These are phyloP conservation scores for Microcebus griseorufus DNA, from an alignment of 2,113 vertebrate species.

Conservation along the genomic window DNA sequence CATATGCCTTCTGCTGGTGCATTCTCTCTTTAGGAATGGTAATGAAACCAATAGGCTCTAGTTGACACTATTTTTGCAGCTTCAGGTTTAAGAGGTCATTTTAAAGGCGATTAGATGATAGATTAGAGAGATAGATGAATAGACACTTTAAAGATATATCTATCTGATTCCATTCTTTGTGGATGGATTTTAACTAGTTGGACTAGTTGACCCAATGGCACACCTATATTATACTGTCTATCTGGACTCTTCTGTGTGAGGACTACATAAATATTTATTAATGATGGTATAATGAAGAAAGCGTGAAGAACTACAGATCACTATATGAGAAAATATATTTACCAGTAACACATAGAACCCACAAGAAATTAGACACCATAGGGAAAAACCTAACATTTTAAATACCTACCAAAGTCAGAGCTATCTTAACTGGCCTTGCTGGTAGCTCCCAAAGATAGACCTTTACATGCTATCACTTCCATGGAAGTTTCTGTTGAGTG, in stretches of 20 bases:
- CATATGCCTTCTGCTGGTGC: background rate
- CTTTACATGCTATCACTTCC: background rate
- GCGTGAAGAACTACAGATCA: background rate
- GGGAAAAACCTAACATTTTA: background rate
- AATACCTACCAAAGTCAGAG: background rate
- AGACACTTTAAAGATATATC: background rate
- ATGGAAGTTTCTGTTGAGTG: background rate
- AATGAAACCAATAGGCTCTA: background rate
- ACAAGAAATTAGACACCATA: background rate
- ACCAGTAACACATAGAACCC: background rate
- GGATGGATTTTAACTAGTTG: background rate
- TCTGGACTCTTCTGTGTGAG: background rate
- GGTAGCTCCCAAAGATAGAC: background rate
- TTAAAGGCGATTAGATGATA: background rate
- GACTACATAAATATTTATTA: background rate
- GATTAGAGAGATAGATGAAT: background rate
- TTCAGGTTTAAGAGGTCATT: background rate
- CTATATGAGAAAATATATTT: background rate
- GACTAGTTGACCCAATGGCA: background rate
- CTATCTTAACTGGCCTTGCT: background rate
- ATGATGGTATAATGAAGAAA: background rate
- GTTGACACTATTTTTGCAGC: background rate
- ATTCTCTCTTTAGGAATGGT: constrained; percentile 7
- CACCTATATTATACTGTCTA: background rate
- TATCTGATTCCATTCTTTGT: background rate